Evolutionary conservation across 2,797 vertebrate species (phyloP).

Genomic region (Schizothorax lantsangensis): DNA sequence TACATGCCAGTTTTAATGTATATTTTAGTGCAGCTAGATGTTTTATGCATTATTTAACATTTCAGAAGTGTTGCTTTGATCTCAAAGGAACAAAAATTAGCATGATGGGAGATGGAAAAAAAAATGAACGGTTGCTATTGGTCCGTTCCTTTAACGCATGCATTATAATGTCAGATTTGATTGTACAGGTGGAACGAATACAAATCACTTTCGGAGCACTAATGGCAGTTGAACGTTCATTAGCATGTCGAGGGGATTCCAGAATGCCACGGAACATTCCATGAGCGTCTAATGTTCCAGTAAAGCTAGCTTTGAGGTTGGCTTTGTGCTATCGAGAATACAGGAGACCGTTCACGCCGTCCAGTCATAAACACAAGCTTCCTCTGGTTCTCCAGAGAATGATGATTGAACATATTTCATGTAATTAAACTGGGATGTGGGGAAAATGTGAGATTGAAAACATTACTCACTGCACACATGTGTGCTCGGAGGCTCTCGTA

Average conservation of each 20-base stretch:
- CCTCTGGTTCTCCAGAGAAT: slow-evolving; percentile 31
- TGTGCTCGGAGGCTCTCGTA: slow-evolving; percentile 46
- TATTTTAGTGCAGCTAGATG: neutral
- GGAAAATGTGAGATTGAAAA: slow-evolving; percentile 53
- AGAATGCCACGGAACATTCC: neutral
- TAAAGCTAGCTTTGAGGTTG: slow-evolving; percentile 6
- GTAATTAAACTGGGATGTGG: slow-evolving; percentile 56
- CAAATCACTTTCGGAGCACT: slow-evolving; percentile 11
- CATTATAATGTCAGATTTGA: slow-evolving; percentile 50
- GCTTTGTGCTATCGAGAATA: slow-evolving; percentile 19
- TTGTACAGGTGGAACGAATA: slow-evolving; percentile 40
- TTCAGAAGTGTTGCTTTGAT: slow-evolving; percentile 27
- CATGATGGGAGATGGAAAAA: slow-evolving; percentile 1
- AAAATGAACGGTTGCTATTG: neutral
- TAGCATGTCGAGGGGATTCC: slow-evolving; percentile 31
- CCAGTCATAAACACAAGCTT: slow-evolving; percentile 33
- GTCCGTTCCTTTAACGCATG: neutral
- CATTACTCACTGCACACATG: slow-evolving; percentile 57
- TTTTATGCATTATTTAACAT: slow-evolving; percentile 21
- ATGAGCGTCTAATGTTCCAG: neutral
- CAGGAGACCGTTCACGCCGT: neutral
- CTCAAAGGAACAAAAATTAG: slow-evolving; percentile 10
- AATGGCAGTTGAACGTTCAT: slow-evolving; percentile 32
- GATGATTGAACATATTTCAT: slow-evolving; percentile 36
- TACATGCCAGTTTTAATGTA: neutral